These are phyloP conservation scores for Centroberyx gerrardi DNA, from an alignment of 2,797 vertebrate genomes.

Conservation along the genomic window DNA sequence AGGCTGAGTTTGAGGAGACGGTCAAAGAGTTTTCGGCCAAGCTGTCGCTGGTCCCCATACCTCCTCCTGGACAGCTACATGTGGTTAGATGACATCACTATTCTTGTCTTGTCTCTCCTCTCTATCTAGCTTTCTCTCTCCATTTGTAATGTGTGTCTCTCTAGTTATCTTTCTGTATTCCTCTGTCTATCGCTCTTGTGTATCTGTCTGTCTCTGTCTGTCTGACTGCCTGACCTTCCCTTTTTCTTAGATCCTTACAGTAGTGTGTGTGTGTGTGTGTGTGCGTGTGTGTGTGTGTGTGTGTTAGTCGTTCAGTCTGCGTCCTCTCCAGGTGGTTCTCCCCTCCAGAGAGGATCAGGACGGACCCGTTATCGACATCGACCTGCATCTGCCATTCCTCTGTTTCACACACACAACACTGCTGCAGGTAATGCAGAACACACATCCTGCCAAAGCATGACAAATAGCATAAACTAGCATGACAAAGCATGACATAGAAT, in stretches of 20 bases:
- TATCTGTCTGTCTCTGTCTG: neutral
- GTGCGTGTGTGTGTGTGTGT: slow-evolving; percentile 19
- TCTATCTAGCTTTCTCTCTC: neutral
- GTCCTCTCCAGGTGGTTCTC: slow-evolving; percentile 92
- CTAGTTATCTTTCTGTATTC: neutral
- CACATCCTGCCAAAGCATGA: neutral
- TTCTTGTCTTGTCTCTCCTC: neutral
- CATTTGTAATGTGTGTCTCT: neutral
- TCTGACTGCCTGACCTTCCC: neutral
- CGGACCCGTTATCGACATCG: slow-evolving; percentile 91
- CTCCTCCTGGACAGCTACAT: slow-evolving; percentile 94
- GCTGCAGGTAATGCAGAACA: slow-evolving; percentile 76
- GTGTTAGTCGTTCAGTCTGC: slow-evolving; percentile 88
- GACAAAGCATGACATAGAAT: too few species aligned
- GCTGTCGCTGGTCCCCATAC: slow-evolving; percentile 92
- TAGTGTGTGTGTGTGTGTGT: slow-evolving; percentile 20
- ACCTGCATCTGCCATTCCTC: slow-evolving; percentile 95
- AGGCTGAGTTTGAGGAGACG: slow-evolving; percentile 88
- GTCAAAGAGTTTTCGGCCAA: slow-evolving; percentile 96
- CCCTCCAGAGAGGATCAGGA: slow-evolving; percentile 91
- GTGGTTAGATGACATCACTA: slow-evolving; percentile 87
- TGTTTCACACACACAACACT: slow-evolving; percentile 87
- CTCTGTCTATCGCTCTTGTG: neutral
- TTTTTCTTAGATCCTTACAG: neutral
- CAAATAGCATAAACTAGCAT: too few species aligned